Evolutionary conservation across 2,888 invertebrate genomes (phyloP).

Genomic region (Trichogramma dendrolimi): DNA sequence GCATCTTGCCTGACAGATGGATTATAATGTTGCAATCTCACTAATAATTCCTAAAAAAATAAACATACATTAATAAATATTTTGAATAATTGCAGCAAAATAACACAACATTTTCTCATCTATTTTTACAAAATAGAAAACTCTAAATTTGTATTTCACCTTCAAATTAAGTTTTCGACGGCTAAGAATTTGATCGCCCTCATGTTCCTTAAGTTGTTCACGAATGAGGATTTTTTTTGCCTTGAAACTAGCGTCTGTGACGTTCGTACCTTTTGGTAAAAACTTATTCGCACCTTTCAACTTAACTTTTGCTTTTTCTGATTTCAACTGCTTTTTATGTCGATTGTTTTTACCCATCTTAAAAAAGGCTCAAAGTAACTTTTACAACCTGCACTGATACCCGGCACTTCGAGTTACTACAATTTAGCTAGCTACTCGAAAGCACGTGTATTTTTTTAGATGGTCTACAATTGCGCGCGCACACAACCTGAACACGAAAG

Average conservation of each 20-base stretch:
- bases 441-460: no score
- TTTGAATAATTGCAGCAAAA: conserved; percentile 3
- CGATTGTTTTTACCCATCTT: conserved; percentile 59
- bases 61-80: conserved; percentile 2
- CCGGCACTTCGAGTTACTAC: no score
- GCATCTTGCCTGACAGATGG: conserved; percentile 65
- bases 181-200: conserved; percentile 60
- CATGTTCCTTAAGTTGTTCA: conserved; percentile 65
- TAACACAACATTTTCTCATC: background rate
- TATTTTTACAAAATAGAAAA: background rate
- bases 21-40: conserved; percentile 73
- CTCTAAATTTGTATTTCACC: conserved; percentile 47
- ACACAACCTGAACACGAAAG: background rate
- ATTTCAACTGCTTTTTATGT: conserved; percentile 72
- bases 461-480: background rate
- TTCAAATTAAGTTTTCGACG: conserved; percentile 67
- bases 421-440: no score
- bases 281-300: conserved; percentile 58
- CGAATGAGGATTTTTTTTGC: conserved; percentile 79
- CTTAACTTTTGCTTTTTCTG: conserved; percentile 86
- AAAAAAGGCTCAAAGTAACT: no score
- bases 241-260: conserved; percentile 85
- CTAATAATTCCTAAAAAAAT: conserved; percentile 60
- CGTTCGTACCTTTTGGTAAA: conserved; percentile 82
- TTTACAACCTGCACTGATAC: no score